Base-by-base conservation (phyloP, 2,797 vertebrate species). In the Myoxocephalus aenaeus region DNA sequence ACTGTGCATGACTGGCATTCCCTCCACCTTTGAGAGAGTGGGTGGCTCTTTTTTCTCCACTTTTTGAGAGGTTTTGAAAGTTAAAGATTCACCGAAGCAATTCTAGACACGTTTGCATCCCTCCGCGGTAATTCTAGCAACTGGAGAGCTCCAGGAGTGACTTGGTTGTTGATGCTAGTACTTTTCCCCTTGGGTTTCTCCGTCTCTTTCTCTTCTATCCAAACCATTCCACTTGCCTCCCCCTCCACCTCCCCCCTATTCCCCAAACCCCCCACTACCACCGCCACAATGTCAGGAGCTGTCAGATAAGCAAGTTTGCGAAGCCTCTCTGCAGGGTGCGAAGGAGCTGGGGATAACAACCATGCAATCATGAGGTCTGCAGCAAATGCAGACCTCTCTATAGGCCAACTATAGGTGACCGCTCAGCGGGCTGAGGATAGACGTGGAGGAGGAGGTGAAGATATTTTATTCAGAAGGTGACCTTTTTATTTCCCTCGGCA, bases 161-260 rank as follows among this genome's bases (percentile, higher is more conserved):
- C 92, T 94, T 87, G 93, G 81, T 93, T 93, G 93, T 95, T 94
- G 93, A 94, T 93, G 92, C 92, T 90, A 86, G 90, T 89, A 86
- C 88, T 91, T 91, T 91, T 87, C 88, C 90, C 92, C 89, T 85
- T 91, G 88, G 90, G 85, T 90, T 86, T 89, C 82, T 88, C 88
- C 85, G 82, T 89, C 88, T 90, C 83, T 81, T 79, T 90, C 88
- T 83, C 82, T 85, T 86, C 81, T 72, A 80, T 83, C 86, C 90
- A 77, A 86, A 78, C 87, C 80, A 75, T 63, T 79, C 74, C 84
- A 44, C 70, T 34, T 17, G 29, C 69, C 25, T 67, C 22, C 78
- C 44, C 13, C 42, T 46, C 61, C 77, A 22, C 58, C 53, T 18
- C 13, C 73, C 61, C 57, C 62, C 70, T 73, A 80, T 83, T 82